phyloP scores from a whole-genome alignment of 2,113 vertebrate species.

The Ceuthmochares aereus region DNA sequence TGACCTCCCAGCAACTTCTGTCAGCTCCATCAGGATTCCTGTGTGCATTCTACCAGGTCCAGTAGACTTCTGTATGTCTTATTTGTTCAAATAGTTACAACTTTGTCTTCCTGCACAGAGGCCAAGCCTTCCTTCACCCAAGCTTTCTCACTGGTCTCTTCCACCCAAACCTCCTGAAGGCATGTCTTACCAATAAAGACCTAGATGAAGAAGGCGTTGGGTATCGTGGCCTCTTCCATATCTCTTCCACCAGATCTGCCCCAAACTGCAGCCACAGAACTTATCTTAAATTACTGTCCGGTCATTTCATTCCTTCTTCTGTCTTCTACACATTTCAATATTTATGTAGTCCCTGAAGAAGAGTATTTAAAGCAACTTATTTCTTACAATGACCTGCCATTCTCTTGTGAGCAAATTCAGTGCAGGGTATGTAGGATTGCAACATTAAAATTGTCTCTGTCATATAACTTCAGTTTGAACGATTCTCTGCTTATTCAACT shows the following conservation, averaged over 20 bases:
- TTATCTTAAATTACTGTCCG: not conserved
- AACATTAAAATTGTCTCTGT: not conserved
- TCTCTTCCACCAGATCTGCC: not conserved
- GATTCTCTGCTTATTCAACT: not conserved
- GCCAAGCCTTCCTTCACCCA: not conserved
- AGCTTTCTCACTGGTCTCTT: not conserved
- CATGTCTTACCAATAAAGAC: not conserved
- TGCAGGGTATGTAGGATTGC: not conserved
- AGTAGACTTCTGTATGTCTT: not conserved
- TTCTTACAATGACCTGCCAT: not conserved
- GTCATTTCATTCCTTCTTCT: not conserved
- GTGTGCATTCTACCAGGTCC: not conserved
- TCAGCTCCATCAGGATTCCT: not conserved
- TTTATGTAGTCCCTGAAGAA: not conserved
- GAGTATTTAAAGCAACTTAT: not conserved
- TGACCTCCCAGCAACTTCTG: accelerated
- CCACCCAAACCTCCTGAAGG: not conserved
- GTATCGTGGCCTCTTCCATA: not conserved
- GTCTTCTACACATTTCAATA: not conserved
- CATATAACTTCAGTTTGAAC: not conserved
- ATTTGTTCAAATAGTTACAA: not conserved
- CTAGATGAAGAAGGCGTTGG: not conserved
- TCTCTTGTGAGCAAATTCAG: not conserved
- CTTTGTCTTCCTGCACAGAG: not conserved
- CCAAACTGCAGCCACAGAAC: not conserved